Evolutionary conservation across 2,888 invertebrate species (phyloP), one percentile per base, ranked within the genome.

Genomic region (Hirudinaria manillensis): DNA sequence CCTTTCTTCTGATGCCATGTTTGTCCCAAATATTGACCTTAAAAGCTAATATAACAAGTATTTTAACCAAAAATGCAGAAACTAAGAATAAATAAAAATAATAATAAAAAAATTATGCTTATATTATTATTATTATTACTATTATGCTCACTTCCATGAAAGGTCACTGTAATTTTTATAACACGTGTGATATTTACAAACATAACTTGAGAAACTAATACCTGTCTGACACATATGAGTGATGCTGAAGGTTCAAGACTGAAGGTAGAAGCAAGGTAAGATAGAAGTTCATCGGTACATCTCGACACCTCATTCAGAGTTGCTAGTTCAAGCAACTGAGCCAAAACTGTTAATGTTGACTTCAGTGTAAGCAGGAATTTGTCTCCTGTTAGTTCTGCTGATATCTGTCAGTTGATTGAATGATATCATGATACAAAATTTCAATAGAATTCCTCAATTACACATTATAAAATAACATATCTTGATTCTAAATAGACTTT

Each of bases 231-330:
- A 61, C 61, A 91, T 77, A 89, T 88, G 0, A 93, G 89, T 0
- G 91, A 89, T 6, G 87, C 85, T 0, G 90, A 89, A 0, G 92
- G 89, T 75, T 91, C 90, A 55, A 92, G 82, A 16, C 88, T 86
- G 83, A 93, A 90, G 1, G 91, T 90, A 0, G 89, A 88, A 81
- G 90, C 90, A 10, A 93, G 86, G 82, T 92, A 93, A 80, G 87
- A 88, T 0, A 94, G 86, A 24, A 93, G 87, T 85, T 94, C 93
- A 85, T 94, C 93, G 0, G 92, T 90, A 70, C 91, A 88, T 70
- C 88, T 86, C 0, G 91, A 91, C 45, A 91, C 89, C 84, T 93
- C 93, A 32, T 86, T 86, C 72, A 77, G 53, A 10, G 82, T 81
- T 24, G 84, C 83, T 10, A 85, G 80, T 78, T 86, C 85, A 53